Evolutionary conservation across 2,113 vertebrate species (phyloP), one percentile per base, ranked within the genome.

Genomic region (Odontesthes bonariensis): DNA sequence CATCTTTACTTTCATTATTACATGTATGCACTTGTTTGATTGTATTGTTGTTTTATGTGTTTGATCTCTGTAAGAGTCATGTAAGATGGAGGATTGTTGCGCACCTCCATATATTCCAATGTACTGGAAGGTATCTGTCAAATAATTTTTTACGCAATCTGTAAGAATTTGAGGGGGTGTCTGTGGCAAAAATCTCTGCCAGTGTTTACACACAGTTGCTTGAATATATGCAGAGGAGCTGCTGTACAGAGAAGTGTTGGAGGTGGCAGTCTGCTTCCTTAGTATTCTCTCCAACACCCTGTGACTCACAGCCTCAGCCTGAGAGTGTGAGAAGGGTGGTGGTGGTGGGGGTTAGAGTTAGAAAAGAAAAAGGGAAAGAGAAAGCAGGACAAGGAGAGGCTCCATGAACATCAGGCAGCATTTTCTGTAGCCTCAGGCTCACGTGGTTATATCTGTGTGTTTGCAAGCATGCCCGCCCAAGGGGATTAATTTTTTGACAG

Each of bases 211-310:
- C 63, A 81, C 81, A 87, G 63, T 54, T 22, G 47, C 44, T 72
- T 77, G 51, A 74, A 85, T 62, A 54, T 75, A 55, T 79, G 75
- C 78, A 61, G 44, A 71, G 72, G 49, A 77, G 87, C 73, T 85
- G 79, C 81, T 82, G 77, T 80, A 83, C 82, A 78, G 77, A 82
- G 82, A 73, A 62, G 84, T 88, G 69, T 72, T 82, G 83, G 83
- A 86, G 84, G 90, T 93, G 91, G 91, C 86, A 84, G 83, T 83
- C 83, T 77, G 69, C 81, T 89, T 94, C 82, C 84, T 94, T 94
- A 92, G 92, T 94, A 95, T 95, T 94, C 94, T 81, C 83, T 91
- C 83, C 94, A 87, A 84, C 91, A 90, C 91, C 77, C 89, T 79
- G 88, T 93, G 93, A 94, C 89, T 95, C 94, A 93, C 91, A 85